A percentile compares a stretch with the other conserved stretches of the same genome.
Evolutionary conservation across 92 coral and sea anemone species (phyloP).

Genomic region (Parazoanthus darwini): DNA sequence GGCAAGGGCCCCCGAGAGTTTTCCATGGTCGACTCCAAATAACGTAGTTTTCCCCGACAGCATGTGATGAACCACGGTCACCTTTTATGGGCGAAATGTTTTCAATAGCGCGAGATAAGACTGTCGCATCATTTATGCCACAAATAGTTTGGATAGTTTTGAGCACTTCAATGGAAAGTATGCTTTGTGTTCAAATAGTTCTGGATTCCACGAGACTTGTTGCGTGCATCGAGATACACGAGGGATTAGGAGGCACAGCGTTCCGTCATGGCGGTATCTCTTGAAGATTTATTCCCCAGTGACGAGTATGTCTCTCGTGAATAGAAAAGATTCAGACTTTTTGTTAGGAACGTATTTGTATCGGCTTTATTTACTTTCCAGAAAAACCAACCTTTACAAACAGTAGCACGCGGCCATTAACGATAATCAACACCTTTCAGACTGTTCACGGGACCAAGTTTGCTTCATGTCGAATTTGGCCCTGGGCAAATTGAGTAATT

Average conservation of each 20-base stretch:
- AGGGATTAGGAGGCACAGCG: neutral
- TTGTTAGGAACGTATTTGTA: conserved; percentile 37
- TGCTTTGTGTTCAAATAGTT: conserved; percentile 4
- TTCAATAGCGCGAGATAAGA: neutral
- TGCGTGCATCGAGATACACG: conserved; percentile 13
- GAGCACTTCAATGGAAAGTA: neutral
- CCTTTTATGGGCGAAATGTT: neutral
- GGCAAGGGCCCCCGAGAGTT: neutral
- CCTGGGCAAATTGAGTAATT: neutral
- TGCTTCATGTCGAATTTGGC: neutral
- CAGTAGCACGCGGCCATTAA: neutral
- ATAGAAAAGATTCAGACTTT: conserved; percentile 52
- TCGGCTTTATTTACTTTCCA: conserved; percentile 24
- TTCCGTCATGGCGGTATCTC: conserved; percentile 28
- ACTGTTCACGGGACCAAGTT: neutral
- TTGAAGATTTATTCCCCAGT: conserved; percentile 20
- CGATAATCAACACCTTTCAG: conserved; percentile 4
- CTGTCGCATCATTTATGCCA: neutral
- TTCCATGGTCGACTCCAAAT: neutral
- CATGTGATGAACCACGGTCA: neutral
- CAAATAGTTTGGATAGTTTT: neutral
- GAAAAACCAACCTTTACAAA: conserved; percentile 14
- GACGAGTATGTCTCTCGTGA: conserved; percentile 27
- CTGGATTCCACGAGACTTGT: neutral
- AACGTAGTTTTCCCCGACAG: neutral